Conservation (phyloP, 2,797 vertebrate species). For the Siniperca undulata region DNA sequence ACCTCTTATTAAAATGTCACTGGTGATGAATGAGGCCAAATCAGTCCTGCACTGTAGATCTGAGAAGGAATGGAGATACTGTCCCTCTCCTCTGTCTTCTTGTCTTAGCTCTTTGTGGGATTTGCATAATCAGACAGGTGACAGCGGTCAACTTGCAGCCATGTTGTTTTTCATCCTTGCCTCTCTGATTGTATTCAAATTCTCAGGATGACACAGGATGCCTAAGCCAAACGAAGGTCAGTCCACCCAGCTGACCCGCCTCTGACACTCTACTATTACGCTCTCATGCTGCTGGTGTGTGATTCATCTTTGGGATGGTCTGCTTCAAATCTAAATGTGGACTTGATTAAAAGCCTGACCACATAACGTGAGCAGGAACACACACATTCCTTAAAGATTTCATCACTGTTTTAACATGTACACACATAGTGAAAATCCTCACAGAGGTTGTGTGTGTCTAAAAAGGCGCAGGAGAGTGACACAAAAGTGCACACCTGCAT, state of each 20-base stretch:
- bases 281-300: slow-evolving; percentile 35
- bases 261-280: slow-evolving; percentile 40
- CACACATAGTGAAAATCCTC: slow-evolving; percentile 4
- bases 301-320: slow-evolving; percentile 52
- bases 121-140: slow-evolving; percentile 68
- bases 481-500: slow-evolving; percentile 65
- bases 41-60: slow-evolving; percentile 46
- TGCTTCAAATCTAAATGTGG: slow-evolving; percentile 58
- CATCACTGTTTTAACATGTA: slow-evolving; percentile 47
- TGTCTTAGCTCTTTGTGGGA: slow-evolving; percentile 34
- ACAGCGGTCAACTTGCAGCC: slow-evolving; percentile 60
- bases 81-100: slow-evolving; percentile 28
- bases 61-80: slow-evolving; percentile 30
- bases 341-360: slow-evolving; percentile 58
- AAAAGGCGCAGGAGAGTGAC: slow-evolving; percentile 27
- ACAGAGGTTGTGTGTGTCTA: slow-evolving; percentile 2
- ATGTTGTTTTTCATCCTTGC: slow-evolving; percentile 55
- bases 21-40: slow-evolving; percentile 77
- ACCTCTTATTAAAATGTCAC: slow-evolving; percentile 78
- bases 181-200: slow-evolving; percentile 50
- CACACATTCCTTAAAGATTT: slow-evolving; percentile 44
- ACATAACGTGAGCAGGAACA: slow-evolving; percentile 33
- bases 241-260: slow-evolving; percentile 48
- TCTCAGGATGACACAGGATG: slow-evolving; percentile 38
- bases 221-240: slow-evolving; percentile 51